Evolutionary conservation across 2,113 vertebrate species (phyloP).

Genomic region (Plectropomus leopardus): DNA sequence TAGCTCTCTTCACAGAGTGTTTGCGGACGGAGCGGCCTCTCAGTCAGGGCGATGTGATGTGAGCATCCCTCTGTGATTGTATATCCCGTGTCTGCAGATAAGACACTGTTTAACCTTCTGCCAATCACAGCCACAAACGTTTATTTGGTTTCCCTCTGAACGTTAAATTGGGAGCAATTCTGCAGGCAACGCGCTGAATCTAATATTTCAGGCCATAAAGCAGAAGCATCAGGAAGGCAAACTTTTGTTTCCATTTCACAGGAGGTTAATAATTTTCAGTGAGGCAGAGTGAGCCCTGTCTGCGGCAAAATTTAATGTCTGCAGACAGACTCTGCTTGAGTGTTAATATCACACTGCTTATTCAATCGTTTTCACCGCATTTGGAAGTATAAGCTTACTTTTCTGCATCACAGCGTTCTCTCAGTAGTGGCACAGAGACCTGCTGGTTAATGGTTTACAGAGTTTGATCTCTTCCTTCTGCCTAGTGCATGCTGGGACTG

Average conservation of each 20-base stretch:
- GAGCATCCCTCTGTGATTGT: constrained; percentile 58
- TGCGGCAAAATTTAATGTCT: constrained; percentile 52
- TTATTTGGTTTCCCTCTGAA: constrained; percentile 62
- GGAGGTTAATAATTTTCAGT: constrained; percentile 63
- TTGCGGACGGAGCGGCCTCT: constrained; percentile 35
- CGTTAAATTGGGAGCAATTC: constrained; percentile 64
- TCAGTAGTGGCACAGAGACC: neutral
- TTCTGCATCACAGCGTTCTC: neutral
- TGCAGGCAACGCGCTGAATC: constrained; percentile 30
- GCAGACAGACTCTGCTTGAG: constrained; percentile 31
- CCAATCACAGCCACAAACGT: constrained; percentile 62
- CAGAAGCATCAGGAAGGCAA: constrained; percentile 45
- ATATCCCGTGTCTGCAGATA: constrained; percentile 68
- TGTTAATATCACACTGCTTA: constrained; percentile 41
- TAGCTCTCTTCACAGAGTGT: constrained; percentile 47
- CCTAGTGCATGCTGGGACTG: constrained; percentile 2
- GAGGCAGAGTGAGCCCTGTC: constrained; percentile 24
- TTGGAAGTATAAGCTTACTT: constrained; percentile 6
- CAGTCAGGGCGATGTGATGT: constrained; percentile 23
- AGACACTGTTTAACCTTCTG: constrained; percentile 75
- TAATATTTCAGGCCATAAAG: constrained; percentile 69
- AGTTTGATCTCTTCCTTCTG: constrained; percentile 1
- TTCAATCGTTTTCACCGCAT: constrained; percentile 12
- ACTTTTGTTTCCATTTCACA: constrained; percentile 70
- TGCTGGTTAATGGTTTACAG: neutral